These are phyloP conservation scores for Pocillopora verrucosa DNA, from an alignment of 64 coral and sea anemone genomes.

Conservation along the genomic window DNA sequence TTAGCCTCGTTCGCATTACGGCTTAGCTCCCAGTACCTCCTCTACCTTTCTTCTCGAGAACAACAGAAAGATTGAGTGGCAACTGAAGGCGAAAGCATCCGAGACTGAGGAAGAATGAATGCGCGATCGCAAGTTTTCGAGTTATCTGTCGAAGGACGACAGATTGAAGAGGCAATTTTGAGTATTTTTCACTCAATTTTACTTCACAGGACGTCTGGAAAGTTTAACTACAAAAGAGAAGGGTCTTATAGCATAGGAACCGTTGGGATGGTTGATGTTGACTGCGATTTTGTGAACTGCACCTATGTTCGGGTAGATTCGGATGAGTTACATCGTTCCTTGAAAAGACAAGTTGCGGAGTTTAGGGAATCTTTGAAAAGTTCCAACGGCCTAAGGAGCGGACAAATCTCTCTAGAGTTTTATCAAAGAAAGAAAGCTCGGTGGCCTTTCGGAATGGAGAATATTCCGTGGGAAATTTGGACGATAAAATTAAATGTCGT, in stretches of 20 bases:
- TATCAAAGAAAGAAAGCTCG: slow-evolving; percentile 96
- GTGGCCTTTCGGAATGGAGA: slow-evolving; percentile 95
- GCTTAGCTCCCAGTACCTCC: background rate
- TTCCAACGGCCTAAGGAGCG: slow-evolving; percentile 65
- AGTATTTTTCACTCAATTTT: slow-evolving; percentile 93
- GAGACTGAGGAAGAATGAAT: slow-evolving; percentile 70
- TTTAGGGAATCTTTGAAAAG: slow-evolving; percentile 89
- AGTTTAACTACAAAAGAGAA: slow-evolving; percentile 94
- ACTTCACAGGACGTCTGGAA: slow-evolving; percentile 97
- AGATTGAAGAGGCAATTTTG: slow-evolving; percentile 93
- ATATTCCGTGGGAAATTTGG: slow-evolving; percentile 98
- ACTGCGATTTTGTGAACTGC: slow-evolving; percentile 89
- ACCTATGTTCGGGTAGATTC: slow-evolving; percentile 96
- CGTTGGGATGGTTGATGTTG: slow-evolving; percentile 86
- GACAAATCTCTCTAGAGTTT: slow-evolving; percentile 94
- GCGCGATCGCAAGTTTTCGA: slow-evolving; percentile 95
- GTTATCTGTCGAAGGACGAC: slow-evolving; percentile 89
- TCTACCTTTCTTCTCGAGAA: background rate
- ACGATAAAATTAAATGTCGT: slow-evolving; percentile 85
- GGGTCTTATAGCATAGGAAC: slow-evolving; percentile 97
- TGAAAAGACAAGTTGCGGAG: slow-evolving; percentile 83
- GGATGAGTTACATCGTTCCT: slow-evolving; percentile 61
- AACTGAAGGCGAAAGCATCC: background rate
- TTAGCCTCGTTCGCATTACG: too few relatives aligned
- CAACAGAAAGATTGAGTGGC: background rate